Percentiles rank a stretch among this genome's conserved stretches.
phyloP scores from a whole-genome alignment of 2,888 invertebrate species.

The Drosophila greeni region DNA sequence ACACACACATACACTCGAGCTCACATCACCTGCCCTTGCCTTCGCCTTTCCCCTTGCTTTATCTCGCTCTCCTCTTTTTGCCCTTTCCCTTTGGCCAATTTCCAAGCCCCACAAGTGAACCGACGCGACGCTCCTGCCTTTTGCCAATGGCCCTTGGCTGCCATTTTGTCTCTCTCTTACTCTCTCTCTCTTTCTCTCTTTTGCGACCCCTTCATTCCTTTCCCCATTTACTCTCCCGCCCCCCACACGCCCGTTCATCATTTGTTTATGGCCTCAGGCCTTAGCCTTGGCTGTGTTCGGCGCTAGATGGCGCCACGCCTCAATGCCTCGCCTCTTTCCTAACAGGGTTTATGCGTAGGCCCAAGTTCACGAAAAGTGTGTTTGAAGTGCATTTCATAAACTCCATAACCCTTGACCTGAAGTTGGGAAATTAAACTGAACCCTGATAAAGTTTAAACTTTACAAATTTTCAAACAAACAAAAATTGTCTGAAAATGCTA shows the following conservation, averaged over 20 bases:
- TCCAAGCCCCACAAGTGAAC: conserved; percentile 56
- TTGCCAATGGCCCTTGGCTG: conserved; percentile 46
- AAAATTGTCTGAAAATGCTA: too few species aligned
- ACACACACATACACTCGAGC: conserved; percentile 3
- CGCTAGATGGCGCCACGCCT: conserved; percentile 50
- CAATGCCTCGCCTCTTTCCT: conserved; percentile 20
- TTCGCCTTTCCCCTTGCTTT: conserved; percentile 22
- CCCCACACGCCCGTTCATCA: conserved; percentile 19
- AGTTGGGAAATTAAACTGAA: not conserved
- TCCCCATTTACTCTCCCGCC: not conserved
- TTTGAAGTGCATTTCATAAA: not conserved
- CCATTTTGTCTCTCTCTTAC: conserved; percentile 48
- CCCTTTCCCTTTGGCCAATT: conserved; percentile 37
- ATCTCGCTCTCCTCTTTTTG: not conserved
- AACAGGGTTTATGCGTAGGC: not conserved
- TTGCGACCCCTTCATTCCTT: conserved; percentile 11
- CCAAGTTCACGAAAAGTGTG: not conserved
- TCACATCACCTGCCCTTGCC: conserved; percentile 40
- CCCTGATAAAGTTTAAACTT: too few species aligned
- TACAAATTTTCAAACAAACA: too few species aligned
- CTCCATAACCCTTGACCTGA: not conserved
- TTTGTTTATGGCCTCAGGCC: conserved; percentile 43
- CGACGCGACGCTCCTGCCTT: conserved; percentile 1
- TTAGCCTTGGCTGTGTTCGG: conserved; percentile 41
- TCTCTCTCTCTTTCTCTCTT: conserved; percentile 4